Conservation (phyloP, 2,113 vertebrate species). For the Cyphotilapia sp. region DNA sequence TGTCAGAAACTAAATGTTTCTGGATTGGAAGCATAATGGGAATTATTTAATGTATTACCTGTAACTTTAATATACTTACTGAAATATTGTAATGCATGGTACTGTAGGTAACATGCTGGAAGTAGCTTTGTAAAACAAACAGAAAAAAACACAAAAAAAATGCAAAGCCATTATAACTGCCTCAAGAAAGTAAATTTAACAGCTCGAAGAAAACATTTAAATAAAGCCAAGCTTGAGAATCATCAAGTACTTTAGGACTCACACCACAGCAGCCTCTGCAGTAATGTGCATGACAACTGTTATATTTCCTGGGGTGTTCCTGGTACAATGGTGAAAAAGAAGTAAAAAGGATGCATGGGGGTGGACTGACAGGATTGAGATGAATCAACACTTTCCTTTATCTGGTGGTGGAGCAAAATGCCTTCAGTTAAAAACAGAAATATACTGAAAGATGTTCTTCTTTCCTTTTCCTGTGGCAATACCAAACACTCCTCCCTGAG, state of each 20-base stretch:
- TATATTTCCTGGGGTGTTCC: background rate
- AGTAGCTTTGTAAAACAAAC: background rate
- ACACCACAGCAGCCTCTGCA: background rate
- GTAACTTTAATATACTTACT: background rate
- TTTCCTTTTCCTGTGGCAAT: background rate
- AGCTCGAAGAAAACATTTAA: background rate
- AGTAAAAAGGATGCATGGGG: background rate
- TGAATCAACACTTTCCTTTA: background rate
- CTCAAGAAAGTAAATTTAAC: background rate
- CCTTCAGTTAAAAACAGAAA: background rate
- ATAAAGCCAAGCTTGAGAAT: background rate
- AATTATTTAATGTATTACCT: background rate
- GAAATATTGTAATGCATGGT: background rate
- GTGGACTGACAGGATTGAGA: background rate
- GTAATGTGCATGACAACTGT: background rate
- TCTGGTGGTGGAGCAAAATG: background rate
- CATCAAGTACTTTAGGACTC: background rate
- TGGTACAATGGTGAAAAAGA: background rate
- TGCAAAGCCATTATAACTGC: background rate
- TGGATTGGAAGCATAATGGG: background rate
- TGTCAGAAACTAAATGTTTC: background rate
- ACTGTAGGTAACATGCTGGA: background rate
- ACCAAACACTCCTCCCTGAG: background rate
- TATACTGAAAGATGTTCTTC: background rate
- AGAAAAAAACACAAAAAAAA: background rate